Evolutionary conservation across 2,888 invertebrate genomes (phyloP), one percentile per base, ranked within the genome.

Genomic region (Agrochola macilenta): DNA sequence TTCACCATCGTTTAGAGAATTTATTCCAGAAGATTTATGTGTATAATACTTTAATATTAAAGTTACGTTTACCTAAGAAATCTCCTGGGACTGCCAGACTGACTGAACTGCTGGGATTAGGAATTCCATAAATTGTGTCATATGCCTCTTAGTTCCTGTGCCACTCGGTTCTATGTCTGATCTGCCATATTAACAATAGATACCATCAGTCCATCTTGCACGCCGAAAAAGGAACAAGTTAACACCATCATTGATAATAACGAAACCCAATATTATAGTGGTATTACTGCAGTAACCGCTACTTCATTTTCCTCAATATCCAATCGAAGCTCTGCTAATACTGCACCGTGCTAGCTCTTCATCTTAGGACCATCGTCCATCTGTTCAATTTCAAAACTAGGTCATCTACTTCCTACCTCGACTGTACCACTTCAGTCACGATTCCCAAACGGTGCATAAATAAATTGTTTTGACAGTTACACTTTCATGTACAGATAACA

Each of bases 401-500:
- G 78, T 60, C 77, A 81, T 60, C 60, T 35, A 66, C 72, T 76
- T 84, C 81, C 68, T 76, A 43, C 68, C 81, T 71, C 63, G 46
- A 72, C 71, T 74, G 72, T 83, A 74, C 65, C 80, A 79, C 57
- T 61, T 57, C 74, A 71, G 46, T 58, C 81, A 68, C 77, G 71
- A 64, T 63, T 7, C 69, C 61, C 64, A 78, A 76, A 75, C 74
- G 71, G 14, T 35, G 70, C 70, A 82, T 82, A 82, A 85, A 83
- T 87, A 87, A 86, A 82, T 78, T 73, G 81, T 80, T 88, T 79
- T 78, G 81, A 84, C 81, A 82, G 65, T 39, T 84, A 87, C 83
- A 87, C 83, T 82, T 88, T 86, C 81, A 82, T 82, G 85, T 85
- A 76, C 63, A 73, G 89, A 87, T 89, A 88, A 61, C 66, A 79